These are phyloP conservation scores for Oeneis ivallda DNA, from an alignment of 2,888 invertebrate genomes.

Conservation along the genomic window DNA sequence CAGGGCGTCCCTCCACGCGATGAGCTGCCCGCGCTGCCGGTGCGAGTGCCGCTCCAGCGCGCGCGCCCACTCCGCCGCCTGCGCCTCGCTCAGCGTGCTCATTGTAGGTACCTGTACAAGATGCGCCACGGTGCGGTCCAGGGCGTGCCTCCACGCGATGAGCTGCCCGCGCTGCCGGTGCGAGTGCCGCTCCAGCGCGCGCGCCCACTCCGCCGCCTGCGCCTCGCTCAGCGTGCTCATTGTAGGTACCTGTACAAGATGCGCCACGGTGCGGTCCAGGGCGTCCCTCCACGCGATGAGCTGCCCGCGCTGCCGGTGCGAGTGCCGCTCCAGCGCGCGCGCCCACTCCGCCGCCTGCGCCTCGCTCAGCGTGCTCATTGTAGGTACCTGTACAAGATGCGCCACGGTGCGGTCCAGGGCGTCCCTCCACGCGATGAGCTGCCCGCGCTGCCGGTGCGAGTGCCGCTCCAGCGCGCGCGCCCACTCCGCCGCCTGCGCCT, in stretches of 20 bases:
- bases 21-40: slow-evolving; percentile 90
- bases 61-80: slow-evolving; percentile 88
- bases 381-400: slow-evolving; percentile 87
- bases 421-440: slow-evolving; percentile 91
- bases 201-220: slow-evolving; percentile 87
- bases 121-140: slow-evolving; percentile 86
- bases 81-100: slow-evolving; percentile 30
- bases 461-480: slow-evolving; percentile 89
- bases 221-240: slow-evolving; percentile 31
- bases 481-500: slow-evolving; percentile 85
- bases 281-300: slow-evolving; percentile 91
- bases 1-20: slow-evolving; percentile 90
- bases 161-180: slow-evolving; percentile 90
- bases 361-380: too few species aligned
- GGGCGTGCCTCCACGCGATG: slow-evolving; percentile 89
- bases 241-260: slow-evolving; percentile 88
- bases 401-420: slow-evolving; percentile 87
- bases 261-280: slow-evolving; percentile 85
- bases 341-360: slow-evolving; percentile 87
- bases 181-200: slow-evolving; percentile 90
- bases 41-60: slow-evolving; percentile 91
- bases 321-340: slow-evolving; percentile 88
- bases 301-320: slow-evolving; percentile 90
- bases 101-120: slow-evolving; percentile 88
- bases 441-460: slow-evolving; percentile 89